Percentiles rank a stretch among this genome's conserved stretches.
These are phyloP conservation scores for Semotilus atromaculatus DNA, from an alignment of 2,797 vertebrate species.

Conservation along the genomic window DNA sequence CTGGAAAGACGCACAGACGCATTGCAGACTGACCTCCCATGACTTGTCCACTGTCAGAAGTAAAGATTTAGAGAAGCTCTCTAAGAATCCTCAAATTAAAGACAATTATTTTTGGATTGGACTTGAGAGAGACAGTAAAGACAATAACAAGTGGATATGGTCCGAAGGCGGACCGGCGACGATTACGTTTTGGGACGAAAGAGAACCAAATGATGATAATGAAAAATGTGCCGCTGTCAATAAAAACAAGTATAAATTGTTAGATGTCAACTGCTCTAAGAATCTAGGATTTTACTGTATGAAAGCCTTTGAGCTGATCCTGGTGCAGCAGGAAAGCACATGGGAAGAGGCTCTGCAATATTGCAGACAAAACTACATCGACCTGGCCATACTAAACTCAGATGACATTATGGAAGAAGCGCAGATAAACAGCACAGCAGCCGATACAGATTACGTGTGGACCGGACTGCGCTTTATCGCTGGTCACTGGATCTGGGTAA, in stretches of 20 bases:
- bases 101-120: constrained; percentile 48
- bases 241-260: rapidly evolving
- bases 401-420: constrained; percentile 9
- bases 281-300: constrained; percentile 13
- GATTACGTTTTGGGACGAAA: rapidly evolving
- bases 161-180: neutral
- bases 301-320: constrained; percentile 3
- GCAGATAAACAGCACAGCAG: neutral
- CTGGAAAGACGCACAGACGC: neutral
- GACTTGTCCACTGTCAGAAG: constrained; percentile 14
- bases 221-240: neutral
- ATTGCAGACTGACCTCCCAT: neutral
- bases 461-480: constrained; percentile 58
- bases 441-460: constrained; percentile 55
- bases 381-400: constrained; percentile 49
- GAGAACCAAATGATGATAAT: rapidly evolving
- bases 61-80: neutral
- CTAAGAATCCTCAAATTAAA: neutral
- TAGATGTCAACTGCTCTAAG: rapidly evolving
- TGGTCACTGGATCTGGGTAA: constrained; percentile 58
- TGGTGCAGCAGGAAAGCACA: constrained; percentile 57
- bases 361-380: constrained; percentile 9
- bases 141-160: constrained; percentile 52
- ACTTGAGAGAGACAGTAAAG: constrained; percentile 4
- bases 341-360: constrained; percentile 61